Percentiles rank a stretch among this genome's conserved stretches.
These are phyloP conservation scores for Takifugu bimaculatus DNA, from an alignment of 2,113 vertebrate species.

Conservation along the genomic window DNA sequence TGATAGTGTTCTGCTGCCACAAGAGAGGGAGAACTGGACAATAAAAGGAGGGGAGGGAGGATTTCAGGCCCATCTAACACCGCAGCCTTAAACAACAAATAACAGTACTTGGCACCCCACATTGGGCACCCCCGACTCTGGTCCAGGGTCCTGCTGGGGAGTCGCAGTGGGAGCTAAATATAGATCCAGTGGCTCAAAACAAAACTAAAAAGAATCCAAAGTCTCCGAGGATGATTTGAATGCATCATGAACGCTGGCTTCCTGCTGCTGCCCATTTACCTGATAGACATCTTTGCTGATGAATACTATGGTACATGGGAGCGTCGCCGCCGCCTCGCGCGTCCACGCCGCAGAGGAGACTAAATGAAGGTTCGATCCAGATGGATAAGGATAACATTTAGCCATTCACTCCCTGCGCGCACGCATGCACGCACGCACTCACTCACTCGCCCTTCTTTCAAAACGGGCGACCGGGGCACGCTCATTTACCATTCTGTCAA, in stretches of 20 bases:
- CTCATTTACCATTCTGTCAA: neutral
- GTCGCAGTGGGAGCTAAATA: constrained; percentile 19
- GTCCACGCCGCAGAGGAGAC: constrained; percentile 23
- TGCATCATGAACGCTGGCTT: constrained; percentile 9
- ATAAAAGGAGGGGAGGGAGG: neutral
- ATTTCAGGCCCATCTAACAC: constrained; percentile 16
- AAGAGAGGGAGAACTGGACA: constrained; percentile 8
- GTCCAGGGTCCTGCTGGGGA: constrained; percentile 21
- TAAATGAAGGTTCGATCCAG: constrained; percentile 18
- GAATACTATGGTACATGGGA: constrained; percentile 47
- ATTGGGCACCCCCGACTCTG: constrained; percentile 31
- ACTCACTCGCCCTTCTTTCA: constrained; percentile 1
- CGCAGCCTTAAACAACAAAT: constrained; percentile 43
- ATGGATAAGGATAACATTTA: constrained; percentile 41
- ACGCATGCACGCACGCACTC: constrained; percentile 6
- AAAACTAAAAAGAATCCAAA: constrained; percentile 11
- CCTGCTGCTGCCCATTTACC: constrained; percentile 36
- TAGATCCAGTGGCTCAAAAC: constrained; percentile 34
- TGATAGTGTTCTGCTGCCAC: constrained; percentile 20
- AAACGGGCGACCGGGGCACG: no score
- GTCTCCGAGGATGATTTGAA: constrained; percentile 17
- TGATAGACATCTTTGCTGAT: constrained; percentile 62
- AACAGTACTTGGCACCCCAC: constrained; percentile 28
- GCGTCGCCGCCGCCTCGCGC: constrained; percentile 47
- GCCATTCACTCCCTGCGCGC: neutral